These are phyloP conservation scores for Macrosteles quadrilineatus DNA, from an alignment of 1,140 invertebrate species.

Conservation along the genomic window DNA sequence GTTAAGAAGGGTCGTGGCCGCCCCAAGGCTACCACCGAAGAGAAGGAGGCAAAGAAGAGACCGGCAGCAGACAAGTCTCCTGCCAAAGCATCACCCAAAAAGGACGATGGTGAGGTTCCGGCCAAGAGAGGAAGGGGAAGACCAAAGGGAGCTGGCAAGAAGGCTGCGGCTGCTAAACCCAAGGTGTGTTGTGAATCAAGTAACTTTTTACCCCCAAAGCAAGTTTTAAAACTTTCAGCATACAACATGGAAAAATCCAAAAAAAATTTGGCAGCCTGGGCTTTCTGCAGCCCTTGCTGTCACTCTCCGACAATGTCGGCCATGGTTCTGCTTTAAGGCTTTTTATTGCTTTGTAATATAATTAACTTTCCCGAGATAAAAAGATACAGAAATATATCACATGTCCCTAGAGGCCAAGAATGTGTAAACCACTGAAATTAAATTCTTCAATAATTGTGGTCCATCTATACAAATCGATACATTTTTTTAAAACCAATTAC, in stretches of 20 bases:
- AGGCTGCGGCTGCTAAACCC: conserved; percentile 5
- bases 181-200: background rate
- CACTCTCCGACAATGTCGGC: background rate
- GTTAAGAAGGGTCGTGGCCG: conserved; percentile 19
- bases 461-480: no score
- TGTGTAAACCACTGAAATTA: no score
- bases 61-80: background rate
- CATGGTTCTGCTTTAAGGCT: background rate
- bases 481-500: no score
- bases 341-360: background rate
- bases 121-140: conserved; percentile 9
- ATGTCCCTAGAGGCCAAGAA: no score
- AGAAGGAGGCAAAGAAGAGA: conserved; percentile 2
- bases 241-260: background rate
- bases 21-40: background rate
- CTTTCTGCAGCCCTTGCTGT: background rate
- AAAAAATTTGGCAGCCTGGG: background rate
- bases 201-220: background rate
- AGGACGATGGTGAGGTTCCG: conserved; percentile 4
- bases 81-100: background rate
- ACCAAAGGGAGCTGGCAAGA: conserved; percentile 4
- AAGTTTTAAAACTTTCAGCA: background rate
- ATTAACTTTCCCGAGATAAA: no score
- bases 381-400: no score
- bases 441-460: no score